Percentiles rank a stretch among this genome's conserved stretches.
Evolutionary conservation across 1,140 invertebrate genomes (phyloP).

Genomic region (Idris sp.): DNA sequence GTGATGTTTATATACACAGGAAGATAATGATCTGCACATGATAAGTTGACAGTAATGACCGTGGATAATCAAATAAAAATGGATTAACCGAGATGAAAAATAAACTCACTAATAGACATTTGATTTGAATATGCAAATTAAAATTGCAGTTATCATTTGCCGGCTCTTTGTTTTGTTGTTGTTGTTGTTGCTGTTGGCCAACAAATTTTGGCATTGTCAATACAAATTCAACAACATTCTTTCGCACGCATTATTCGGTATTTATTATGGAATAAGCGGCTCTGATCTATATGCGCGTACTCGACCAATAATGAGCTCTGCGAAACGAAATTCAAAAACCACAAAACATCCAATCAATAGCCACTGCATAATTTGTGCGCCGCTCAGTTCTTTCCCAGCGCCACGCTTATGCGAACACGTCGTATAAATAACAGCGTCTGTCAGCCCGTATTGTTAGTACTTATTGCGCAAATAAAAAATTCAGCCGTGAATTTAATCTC

Average conservation of each 20-base stretch:
- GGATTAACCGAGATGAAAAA: no score
- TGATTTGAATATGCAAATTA: no score
- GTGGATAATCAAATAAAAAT: no score
- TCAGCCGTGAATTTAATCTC: conserved; percentile 54
- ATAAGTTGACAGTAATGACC: no score
- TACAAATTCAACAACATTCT: conserved; percentile 32
- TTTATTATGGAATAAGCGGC: conserved; percentile 32
- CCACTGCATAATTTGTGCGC: conserved; percentile 42
- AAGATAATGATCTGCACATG: no score
- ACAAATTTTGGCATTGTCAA: conserved; percentile 32
- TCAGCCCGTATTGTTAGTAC: conserved; percentile 43
- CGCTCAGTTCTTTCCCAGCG: conserved; percentile 51
- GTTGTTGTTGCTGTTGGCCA: no score
- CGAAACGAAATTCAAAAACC: conserved; percentile 43
- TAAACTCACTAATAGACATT: no score
- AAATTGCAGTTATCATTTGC: no score
- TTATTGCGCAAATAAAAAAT: conserved; percentile 53
- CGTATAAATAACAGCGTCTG: conserved; percentile 40
- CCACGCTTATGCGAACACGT: conserved; percentile 32
- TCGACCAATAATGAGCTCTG: conserved; percentile 35
- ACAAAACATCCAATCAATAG: conserved; percentile 53
- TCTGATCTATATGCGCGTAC: conserved; percentile 19
- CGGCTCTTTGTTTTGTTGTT: background rate
- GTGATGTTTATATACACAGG: no score
- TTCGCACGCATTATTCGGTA: conserved; percentile 28